Evolutionary conservation across 30 jellyfish, hydroid and myxozoan genomes (phyloP).

Genomic region (Hydractinia echinata): DNA sequence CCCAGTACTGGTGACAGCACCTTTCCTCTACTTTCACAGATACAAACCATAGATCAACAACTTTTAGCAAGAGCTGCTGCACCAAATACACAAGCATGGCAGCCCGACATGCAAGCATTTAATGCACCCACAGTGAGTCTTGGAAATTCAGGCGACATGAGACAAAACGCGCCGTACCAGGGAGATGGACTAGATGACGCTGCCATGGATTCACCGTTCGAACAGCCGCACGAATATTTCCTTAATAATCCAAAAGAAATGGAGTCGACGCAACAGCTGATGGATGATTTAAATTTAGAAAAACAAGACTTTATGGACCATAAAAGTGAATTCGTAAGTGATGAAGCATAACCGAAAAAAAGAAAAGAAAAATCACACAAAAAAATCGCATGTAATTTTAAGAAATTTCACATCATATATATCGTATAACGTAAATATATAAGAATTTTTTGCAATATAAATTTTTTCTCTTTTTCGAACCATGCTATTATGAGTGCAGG

Average conservation of each 20-base stretch:
- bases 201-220: conserved; percentile 92
- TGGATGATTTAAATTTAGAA: conserved; percentile 11
- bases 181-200: conserved; percentile 39
- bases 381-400: no score
- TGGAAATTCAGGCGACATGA: conserved; percentile 4
- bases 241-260: neutral
- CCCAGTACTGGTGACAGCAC: conserved; percentile 30
- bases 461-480: no score
- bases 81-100: conserved; percentile 20
- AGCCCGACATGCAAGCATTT: conserved; percentile 33
- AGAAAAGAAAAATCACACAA: no score
- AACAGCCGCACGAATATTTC: conserved; percentile 39
- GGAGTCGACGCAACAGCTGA: neutral
- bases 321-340: conserved; percentile 27
- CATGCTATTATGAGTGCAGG: no score
- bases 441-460: no score
- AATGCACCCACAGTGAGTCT: conserved; percentile 21
- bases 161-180: conserved; percentile 32
- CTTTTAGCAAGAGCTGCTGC: conserved; percentile 7
- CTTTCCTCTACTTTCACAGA: conserved; percentile 44
- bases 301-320: conserved; percentile 11
- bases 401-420: no score
- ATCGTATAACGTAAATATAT: no score
- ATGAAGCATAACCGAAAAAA: conserved; percentile 21
- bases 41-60: conserved; percentile 44